Evolutionary conservation across 2,113 vertebrate genomes (phyloP).

Genomic region (Oxyura jamaicensis): DNA sequence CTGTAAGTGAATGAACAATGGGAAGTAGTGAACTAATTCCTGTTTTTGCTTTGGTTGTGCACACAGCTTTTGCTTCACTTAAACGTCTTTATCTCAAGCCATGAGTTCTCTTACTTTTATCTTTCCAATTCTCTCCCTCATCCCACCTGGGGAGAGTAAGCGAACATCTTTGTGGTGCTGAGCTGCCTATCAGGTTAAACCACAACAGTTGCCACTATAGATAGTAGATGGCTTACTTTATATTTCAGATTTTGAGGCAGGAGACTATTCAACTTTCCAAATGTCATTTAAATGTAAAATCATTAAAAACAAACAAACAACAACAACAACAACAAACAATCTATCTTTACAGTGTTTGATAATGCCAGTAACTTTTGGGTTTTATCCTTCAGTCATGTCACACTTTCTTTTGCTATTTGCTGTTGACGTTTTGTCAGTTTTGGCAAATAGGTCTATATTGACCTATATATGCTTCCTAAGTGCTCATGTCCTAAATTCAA

Average conservation of each 20-base stretch:
- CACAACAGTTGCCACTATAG: background rate
- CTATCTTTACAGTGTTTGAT: background rate
- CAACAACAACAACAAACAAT: too few relatives aligned
- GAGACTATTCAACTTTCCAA: background rate
- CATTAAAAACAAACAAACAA: too few relatives aligned
- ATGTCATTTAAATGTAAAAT: background rate
- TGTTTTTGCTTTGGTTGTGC: too few relatives aligned
- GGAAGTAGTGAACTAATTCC: too few relatives aligned
- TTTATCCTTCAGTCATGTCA: background rate
- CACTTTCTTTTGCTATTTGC: background rate
- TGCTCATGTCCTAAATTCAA: background rate
- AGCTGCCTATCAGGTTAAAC: too few relatives aligned
- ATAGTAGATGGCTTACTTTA: background rate
- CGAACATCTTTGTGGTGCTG: too few relatives aligned
- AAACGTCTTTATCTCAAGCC: too few relatives aligned
- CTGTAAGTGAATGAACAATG: too few relatives aligned
- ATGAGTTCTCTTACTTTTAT: too few relatives aligned
- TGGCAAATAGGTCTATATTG: background rate
- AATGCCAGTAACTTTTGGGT: background rate
- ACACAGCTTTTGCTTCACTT: too few relatives aligned
- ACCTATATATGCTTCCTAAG: background rate
- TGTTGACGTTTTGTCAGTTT: background rate
- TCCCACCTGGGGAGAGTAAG: too few relatives aligned
- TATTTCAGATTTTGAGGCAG: background rate
- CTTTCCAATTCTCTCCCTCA: too few relatives aligned